Base-by-base conservation (phyloP, 2,113 vertebrate species). In the Neolamprologus ventralis region DNA sequence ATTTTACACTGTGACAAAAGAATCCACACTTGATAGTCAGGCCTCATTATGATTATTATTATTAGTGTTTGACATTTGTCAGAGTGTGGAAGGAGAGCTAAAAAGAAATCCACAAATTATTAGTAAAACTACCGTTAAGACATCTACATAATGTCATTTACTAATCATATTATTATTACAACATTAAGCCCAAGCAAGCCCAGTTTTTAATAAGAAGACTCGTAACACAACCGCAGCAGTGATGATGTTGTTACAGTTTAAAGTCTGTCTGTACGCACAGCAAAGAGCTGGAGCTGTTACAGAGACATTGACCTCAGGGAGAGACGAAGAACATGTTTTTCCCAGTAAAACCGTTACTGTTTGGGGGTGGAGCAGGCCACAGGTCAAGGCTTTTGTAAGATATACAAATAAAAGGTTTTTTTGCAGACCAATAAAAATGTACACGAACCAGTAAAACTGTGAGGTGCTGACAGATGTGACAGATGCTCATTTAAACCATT, bases 191-290 rank as follows among this genome's bases (percentile, higher is more conserved):
- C 53, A 4, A 55, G 53, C 21, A 23, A 1, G n/a, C 53, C 53
- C 53, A 55, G 4, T 23, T 55, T 55, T 54, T 54, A 12, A 23
- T 23, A 12, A 54, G 10, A 7, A 23, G 53, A 23, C n/a, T 54
- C 3, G 2, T 54, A 12, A 54, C n/a, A 23, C 53, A 54, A 54
- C 53, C 21, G 0, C 53, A 55, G 53, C 53, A 55, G 10, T 54
- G 53, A 54, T 54, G 9, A 54, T 54, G 51, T 11, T 11, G 51
- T 0, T 53, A 53, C n/a, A 54, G 53, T 12, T 54, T 12, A 54
- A 1, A 54, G 53, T 55, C 53, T 23, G n/a, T 54, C 51, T 21
- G n/a, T 12, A 21, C 0, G 53, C 51, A 54, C 9, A 0, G 2
- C 51, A 54, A 53, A 53, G 3, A 21, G n/a, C 8, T 51, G 49